Conservation (phyloP, 2,797 vertebrate species). For the Tiaroga cobitis region DNA sequence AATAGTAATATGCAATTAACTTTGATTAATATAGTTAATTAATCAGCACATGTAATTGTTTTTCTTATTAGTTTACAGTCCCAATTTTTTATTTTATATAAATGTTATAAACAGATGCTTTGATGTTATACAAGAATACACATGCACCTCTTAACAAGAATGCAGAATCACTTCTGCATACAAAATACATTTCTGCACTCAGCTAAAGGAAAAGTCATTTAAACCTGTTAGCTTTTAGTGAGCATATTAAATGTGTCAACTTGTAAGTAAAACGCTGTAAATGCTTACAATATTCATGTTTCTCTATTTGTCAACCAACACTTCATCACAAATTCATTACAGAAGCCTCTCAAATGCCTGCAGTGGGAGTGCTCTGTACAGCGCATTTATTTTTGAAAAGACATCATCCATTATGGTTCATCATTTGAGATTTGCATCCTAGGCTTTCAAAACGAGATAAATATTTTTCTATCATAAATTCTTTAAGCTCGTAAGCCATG, state of each 20-base stretch:
- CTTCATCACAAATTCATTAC: conserved; percentile 84
- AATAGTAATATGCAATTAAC: neutral
- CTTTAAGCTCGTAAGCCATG: conserved; percentile 73
- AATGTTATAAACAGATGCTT: conserved; percentile 48
- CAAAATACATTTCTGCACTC: conserved; percentile 64
- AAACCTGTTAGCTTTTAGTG: conserved; percentile 78
- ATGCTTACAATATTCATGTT: conserved; percentile 83
- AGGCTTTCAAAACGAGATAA: conserved; percentile 73
- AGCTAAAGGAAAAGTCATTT: conserved; percentile 63
- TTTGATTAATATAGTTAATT: neutral
- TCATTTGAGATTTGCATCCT: conserved; percentile 77
- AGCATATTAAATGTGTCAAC: conserved; percentile 83
- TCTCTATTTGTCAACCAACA: conserved; percentile 84
- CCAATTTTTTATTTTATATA: conserved; percentile 59
- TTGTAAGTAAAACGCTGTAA: conserved; percentile 78
- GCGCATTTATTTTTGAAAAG: conserved; percentile 81
- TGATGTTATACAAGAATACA: conserved; percentile 70
- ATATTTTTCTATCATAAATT: conserved; percentile 82
- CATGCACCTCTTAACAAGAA: conserved; percentile 71
- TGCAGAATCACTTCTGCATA: conserved; percentile 67
- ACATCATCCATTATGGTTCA: conserved; percentile 77
- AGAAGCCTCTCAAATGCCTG: conserved; percentile 74
- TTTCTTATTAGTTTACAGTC: conserved; percentile 26
- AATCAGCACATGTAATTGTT: neutral
- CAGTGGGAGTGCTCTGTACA: conserved; percentile 73